Evolutionary conservation across 2,797 vertebrate genomes (phyloP).

Genomic region (Gymnothorax javanicus): DNA sequence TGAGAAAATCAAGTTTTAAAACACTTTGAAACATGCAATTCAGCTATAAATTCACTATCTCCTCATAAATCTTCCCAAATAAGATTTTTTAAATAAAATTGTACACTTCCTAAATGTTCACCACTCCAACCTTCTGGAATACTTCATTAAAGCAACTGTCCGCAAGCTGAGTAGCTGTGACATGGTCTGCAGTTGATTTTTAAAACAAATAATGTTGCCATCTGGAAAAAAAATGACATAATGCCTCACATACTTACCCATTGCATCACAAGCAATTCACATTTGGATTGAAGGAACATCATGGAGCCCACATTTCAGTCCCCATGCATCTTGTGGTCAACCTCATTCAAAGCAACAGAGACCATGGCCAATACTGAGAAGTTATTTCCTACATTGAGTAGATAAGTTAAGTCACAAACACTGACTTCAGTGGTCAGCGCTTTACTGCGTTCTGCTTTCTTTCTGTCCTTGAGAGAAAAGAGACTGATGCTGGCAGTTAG

Average conservation of each 20-base stretch:
- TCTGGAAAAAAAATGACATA: background rate
- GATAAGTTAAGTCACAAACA: background rate
- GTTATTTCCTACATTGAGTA: background rate
- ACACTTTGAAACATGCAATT: conserved; percentile 17
- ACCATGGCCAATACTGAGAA: background rate
- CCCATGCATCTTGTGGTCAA: background rate
- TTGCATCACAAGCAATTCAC: background rate
- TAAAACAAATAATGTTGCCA: background rate
- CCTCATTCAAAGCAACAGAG: background rate
- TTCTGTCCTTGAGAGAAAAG: background rate
- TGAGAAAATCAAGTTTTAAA: conserved; percentile 15
- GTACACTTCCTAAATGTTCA: background rate
- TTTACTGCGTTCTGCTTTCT: background rate
- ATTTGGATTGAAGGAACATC: background rate
- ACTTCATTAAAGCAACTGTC: background rate
- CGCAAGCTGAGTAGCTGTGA: background rate
- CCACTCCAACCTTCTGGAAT: background rate
- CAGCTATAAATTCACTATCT: conserved; percentile 13
- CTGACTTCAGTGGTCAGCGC: background rate
- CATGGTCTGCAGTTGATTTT: background rate
- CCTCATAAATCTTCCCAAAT: background rate
- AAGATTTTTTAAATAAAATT: background rate
- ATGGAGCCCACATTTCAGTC: background rate
- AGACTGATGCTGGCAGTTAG: background rate
- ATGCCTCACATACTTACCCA: background rate